Evolutionary conservation across 2,797 vertebrate species (phyloP).

Genomic region (Eupleurogrammus muticus): DNA sequence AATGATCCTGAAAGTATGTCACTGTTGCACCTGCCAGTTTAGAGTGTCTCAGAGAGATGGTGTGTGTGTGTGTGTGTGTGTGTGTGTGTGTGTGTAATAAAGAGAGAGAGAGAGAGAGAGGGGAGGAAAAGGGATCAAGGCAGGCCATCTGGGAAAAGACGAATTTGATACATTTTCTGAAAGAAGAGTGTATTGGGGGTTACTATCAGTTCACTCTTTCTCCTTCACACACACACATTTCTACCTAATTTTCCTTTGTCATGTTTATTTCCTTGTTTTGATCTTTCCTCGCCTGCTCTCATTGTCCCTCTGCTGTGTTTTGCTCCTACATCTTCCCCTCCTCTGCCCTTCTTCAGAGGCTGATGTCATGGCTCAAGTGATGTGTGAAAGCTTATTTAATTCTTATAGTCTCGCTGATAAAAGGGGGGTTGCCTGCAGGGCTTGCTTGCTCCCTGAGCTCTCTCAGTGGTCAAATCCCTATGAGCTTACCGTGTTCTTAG

Average conservation of each 20-base stretch:
- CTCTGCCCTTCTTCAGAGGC: constrained; percentile 42
- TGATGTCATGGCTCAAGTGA: constrained; percentile 67
- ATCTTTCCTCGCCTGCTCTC: constrained; percentile 10
- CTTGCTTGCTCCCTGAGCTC: constrained; percentile 30
- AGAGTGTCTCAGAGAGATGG: constrained; percentile 40
- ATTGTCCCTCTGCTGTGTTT: constrained; percentile 24
- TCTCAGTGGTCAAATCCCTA: constrained; percentile 34
- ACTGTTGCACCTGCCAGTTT: constrained; percentile 71
- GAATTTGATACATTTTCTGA: constrained; percentile 62
- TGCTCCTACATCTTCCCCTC: constrained; percentile 25
- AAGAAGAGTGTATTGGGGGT: constrained; percentile 47
- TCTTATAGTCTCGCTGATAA: constrained; percentile 48
- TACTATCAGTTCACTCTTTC: constrained; percentile 24
- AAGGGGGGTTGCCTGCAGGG: constrained; percentile 31
- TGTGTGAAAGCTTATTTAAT: constrained; percentile 53
- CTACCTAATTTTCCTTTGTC: constrained; percentile 24
- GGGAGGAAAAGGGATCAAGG: constrained; percentile 42
- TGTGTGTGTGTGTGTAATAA: constrained; percentile 21
- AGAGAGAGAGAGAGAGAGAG: constrained; percentile 11
- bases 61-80: constrained; percentile 6
- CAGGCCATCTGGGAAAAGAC: constrained; percentile 41
- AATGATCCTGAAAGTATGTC: constrained; percentile 36
- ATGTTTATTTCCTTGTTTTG: constrained; percentile 31
- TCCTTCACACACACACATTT: neutral
- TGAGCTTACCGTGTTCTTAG: neutral